These are phyloP conservation scores for Rhagonycha fulva DNA, from an alignment of 2,888 invertebrate genomes.

Conservation along the genomic window DNA sequence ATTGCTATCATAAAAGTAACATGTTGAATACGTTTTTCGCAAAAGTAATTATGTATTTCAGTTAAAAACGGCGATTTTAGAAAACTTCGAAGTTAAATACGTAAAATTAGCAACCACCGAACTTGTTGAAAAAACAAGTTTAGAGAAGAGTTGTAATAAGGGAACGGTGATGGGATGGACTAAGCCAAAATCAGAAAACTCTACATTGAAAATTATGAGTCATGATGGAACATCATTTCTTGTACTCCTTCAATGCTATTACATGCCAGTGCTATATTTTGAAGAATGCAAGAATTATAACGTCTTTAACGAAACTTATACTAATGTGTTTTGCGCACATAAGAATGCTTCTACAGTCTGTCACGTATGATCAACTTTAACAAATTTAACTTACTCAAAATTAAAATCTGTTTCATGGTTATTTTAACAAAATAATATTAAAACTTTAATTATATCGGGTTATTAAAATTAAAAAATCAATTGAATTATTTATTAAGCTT, in stretches of 20 bases:
- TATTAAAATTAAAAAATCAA: too few relatives aligned
- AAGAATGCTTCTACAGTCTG: not conserved
- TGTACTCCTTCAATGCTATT: not conserved
- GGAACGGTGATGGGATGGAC: not conserved
- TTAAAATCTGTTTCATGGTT: too few relatives aligned
- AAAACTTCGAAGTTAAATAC: not conserved
- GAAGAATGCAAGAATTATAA: not conserved
- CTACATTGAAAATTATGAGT: too few relatives aligned
- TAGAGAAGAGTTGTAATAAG: not conserved
- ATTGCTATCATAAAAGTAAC: not conserved
- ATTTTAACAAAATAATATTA: too few relatives aligned
- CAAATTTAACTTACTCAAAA: too few relatives aligned
- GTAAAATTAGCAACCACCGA: not conserved
- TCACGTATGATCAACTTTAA: not conserved
- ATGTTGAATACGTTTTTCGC: fast-evolving
- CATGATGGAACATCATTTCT: too few relatives aligned
- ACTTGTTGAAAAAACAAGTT: not conserved
- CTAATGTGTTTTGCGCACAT: not conserved
- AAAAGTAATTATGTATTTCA: not conserved
- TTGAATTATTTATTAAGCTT: too few relatives aligned
- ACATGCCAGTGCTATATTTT: not conserved
- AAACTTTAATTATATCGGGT: too few relatives aligned
- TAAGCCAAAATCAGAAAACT: not conserved
- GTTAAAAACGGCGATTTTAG: not conserved
- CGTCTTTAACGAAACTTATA: fast-evolving